Evolutionary conservation across 23 tunicate species (phyloP).

Genomic region (Phallusia fumigata): DNA sequence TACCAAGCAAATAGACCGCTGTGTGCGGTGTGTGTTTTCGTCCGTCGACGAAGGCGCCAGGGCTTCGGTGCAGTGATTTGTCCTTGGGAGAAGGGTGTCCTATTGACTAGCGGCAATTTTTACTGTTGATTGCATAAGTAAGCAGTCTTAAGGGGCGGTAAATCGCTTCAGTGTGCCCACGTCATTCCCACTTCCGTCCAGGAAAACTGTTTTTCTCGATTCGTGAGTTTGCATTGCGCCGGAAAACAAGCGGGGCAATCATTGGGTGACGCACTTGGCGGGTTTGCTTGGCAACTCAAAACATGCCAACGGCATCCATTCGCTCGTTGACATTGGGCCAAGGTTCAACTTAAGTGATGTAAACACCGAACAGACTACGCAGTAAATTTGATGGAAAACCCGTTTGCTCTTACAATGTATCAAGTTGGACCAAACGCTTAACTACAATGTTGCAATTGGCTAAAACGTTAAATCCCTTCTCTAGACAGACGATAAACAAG

Average conservation of each 20-base stretch:
- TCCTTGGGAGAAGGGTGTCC: not conserved
- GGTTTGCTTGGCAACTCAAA: not conserved
- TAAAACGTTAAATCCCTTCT: not conserved
- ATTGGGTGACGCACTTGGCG: not conserved
- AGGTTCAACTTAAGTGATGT: too few relatives aligned
- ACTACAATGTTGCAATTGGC: not conserved
- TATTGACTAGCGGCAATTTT: not conserved
- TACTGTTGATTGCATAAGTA: not conserved
- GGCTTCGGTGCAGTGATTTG: not conserved
- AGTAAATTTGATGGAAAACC: too few relatives aligned
- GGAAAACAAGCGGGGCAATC: not conserved
- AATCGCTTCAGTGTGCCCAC: not conserved
- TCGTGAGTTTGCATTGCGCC: not conserved
- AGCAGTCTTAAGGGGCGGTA: not conserved
- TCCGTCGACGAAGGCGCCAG: not conserved
- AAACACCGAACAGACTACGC: too few relatives aligned
- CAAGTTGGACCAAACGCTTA: not conserved
- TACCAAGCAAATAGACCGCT: slow-evolving; percentile 4
- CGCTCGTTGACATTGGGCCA: too few relatives aligned
- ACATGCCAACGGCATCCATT: not conserved
- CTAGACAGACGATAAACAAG: slow-evolving; percentile 6
- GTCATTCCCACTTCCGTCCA: not conserved
- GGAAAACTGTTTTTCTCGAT: not conserved
- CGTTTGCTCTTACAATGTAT: not conserved
- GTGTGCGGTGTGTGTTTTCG: not conserved